Evolutionary conservation across 92 coral and sea anemone genomes (phyloP).

Genomic region (Actinernus sp.): DNA sequence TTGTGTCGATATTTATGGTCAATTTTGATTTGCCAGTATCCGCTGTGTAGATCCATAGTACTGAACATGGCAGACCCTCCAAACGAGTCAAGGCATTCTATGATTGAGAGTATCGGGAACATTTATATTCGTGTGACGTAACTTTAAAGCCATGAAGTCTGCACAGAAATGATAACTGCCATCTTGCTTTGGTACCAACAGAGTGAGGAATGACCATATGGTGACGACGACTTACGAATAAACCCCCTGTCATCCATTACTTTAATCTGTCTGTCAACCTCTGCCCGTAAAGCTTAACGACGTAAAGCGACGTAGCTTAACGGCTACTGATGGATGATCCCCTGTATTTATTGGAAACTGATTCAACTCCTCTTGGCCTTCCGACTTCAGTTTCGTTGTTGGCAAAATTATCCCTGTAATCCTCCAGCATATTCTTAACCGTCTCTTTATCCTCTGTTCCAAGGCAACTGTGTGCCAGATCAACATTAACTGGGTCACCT

Average conservation of each 20-base stretch:
- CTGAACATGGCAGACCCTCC: constrained; percentile 30
- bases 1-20: constrained; percentile 19
- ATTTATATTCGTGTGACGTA: constrained; percentile 25
- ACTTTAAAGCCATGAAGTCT: constrained; percentile 21
- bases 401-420: constrained; percentile 54
- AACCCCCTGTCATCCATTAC: constrained; percentile 54
- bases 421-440: constrained; percentile 34
- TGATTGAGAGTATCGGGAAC: constrained; percentile 54
- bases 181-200: too few relatives aligned
- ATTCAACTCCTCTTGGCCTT: constrained; percentile 31
- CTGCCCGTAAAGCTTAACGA: constrained; percentile 52
- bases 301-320: constrained; percentile 54
- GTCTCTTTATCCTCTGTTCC: constrained; percentile 31
- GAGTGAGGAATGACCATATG: constrained; percentile 50
- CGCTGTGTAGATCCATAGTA: constrained; percentile 45
- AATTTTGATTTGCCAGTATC: constrained; percentile 50
- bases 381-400: constrained; percentile 64
- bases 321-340: constrained; percentile 48
- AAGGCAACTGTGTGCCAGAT: constrained; percentile 36
- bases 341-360: constrained; percentile 59
- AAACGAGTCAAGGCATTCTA: constrained; percentile 57
- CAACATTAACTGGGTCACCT: constrained; percentile 50
- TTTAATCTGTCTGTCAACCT: constrained; percentile 49
- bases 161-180: constrained; percentile 42
- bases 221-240: constrained; percentile 45